phyloP scores from a whole-genome alignment of 2,888 invertebrate species.

The Hartigia nigra region DNA sequence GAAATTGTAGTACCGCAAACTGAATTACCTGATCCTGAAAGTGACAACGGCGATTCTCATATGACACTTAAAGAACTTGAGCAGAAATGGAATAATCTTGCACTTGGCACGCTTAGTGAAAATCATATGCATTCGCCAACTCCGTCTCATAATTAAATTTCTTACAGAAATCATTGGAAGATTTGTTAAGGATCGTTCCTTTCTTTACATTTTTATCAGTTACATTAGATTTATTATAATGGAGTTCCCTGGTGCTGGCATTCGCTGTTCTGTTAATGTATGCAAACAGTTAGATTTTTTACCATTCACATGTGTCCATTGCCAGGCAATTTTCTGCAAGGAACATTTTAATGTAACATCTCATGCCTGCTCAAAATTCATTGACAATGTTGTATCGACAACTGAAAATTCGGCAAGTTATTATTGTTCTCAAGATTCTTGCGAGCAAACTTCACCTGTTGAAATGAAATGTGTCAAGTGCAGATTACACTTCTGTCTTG shows the following conservation, averaged over 20 bases:
- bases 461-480: slow-evolving; percentile 77
- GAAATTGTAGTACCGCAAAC: slow-evolving; percentile 86
- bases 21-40: slow-evolving; percentile 92
- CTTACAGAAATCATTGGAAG: not conserved
- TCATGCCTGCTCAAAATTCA: slow-evolving; percentile 66
- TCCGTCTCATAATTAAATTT: slow-evolving; percentile 54
- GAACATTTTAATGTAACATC: slow-evolving; percentile 73
- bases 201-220: not conserved
- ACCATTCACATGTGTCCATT: slow-evolving; percentile 74
- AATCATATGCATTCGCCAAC: slow-evolving; percentile 67
- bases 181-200: not conserved
- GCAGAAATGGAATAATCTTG: slow-evolving; percentile 72
- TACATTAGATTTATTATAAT: slow-evolving; percentile 59
- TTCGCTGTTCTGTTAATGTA: slow-evolving; percentile 71
- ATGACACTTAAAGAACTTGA: slow-evolving; percentile 91
- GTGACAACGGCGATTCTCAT: slow-evolving; percentile 91
- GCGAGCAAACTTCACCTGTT: slow-evolving; percentile 72
- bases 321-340: slow-evolving; percentile 74
- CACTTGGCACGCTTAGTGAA: slow-evolving; percentile 69
- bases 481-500: slow-evolving; percentile 76
- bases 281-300: slow-evolving; percentile 81
- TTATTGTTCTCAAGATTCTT: slow-evolving; percentile 71
- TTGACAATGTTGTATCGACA: slow-evolving; percentile 48
- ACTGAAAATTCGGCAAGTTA: slow-evolving; percentile 50
- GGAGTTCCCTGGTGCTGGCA: slow-evolving; percentile 81